phyloP scores from a whole-genome alignment of 1,140 invertebrate species.

The Polypedilum pembai region DNA sequence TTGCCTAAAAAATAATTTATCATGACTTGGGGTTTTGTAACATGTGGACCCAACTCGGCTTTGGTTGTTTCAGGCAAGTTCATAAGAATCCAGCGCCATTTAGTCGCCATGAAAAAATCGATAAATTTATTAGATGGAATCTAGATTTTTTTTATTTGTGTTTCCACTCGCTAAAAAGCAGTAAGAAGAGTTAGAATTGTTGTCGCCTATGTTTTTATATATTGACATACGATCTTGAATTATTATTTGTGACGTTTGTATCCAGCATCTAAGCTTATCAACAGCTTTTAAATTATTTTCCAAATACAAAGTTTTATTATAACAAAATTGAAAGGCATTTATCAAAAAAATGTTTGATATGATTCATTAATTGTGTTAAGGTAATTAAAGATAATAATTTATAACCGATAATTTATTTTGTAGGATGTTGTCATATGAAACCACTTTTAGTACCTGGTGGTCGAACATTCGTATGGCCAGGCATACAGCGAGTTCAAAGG shows the following conservation, averaged over 20 bases:
- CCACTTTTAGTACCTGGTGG: conserved; percentile 89
- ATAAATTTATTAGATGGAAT: neutral
- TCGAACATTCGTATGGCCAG: conserved; percentile 93
- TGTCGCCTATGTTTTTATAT: no score
- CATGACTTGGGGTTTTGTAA: conserved; percentile 91
- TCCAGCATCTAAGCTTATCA: no score
- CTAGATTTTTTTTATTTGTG: no score
- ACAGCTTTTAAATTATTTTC: no score
- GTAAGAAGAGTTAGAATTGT: no score
- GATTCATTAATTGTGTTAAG: neutral
- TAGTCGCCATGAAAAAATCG: neutral
- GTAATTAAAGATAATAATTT: neutral
- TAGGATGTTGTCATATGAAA: conserved; percentile 87
- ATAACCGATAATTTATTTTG: conserved; percentile 35
- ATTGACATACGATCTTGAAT: no score
- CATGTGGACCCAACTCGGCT: conserved; percentile 95
- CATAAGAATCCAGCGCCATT: conserved; percentile 3
- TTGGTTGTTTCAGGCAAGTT: conserved; percentile 89
- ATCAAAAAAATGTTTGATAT: no score
- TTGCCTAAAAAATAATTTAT: no score
- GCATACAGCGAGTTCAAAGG: conserved; percentile 90
- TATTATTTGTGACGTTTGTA: no score
- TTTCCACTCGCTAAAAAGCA: no score
- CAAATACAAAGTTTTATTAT: no score
- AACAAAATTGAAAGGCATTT: no score